phyloP scores from a whole-genome alignment of 2,113 vertebrate genomes.

The Probosciger aterrimus region DNA sequence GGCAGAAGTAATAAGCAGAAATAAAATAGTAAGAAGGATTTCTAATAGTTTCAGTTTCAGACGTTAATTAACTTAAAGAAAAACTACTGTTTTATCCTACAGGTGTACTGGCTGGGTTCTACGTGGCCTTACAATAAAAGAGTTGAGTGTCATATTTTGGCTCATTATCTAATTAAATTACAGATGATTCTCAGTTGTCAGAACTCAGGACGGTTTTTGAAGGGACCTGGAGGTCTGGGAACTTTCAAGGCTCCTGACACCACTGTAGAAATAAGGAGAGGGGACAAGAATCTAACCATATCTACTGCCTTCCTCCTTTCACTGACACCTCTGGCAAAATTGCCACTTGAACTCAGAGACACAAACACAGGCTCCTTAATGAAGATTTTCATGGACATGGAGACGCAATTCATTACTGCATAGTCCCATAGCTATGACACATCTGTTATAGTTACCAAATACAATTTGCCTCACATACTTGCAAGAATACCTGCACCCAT shows the following conservation, averaged over 20 bases:
- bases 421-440: neutral
- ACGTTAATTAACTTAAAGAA: neutral
- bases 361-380: neutral
- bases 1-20: neutral
- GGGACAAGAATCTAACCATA: neutral
- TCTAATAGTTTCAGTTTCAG: neutral
- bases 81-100: neutral
- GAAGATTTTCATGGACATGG: neutral
- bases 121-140: neutral
- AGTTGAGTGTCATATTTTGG: neutral
- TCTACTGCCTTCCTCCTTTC: neutral
- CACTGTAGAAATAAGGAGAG: neutral
- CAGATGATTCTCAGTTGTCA: neutral
- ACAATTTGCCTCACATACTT: neutral
- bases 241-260: neutral
- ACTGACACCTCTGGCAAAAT: neutral
- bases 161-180: neutral
- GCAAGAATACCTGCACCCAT: neutral
- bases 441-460: neutral
- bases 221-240: neutral
- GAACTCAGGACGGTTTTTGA: neutral
- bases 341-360: neutral
- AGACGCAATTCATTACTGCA: neutral
- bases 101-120: neutral
- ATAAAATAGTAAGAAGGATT: neutral